Percentiles rank a stretch among this genome's conserved stretches.
Conservation (phyloP, 1,140 invertebrate genomes). For the Philotrypesis tridentata region DNA sequence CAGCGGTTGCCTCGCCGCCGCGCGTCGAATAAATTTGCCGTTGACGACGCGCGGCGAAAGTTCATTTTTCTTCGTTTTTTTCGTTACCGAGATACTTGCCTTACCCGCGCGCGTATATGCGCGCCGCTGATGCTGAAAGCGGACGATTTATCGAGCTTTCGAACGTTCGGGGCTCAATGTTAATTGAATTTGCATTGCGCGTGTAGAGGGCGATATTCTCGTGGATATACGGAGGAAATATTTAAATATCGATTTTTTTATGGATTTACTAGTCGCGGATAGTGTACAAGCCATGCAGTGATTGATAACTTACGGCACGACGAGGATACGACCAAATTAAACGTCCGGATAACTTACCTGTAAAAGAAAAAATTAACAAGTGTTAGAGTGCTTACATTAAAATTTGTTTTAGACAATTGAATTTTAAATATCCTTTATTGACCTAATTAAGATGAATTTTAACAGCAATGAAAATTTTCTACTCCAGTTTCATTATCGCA, state of each 20-base stretch:
- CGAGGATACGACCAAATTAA: neutral
- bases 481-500: too few species aligned
- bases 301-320: neutral
- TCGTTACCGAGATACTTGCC: too few species aligned
- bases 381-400: too few species aligned
- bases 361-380: neutral
- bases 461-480: too few species aligned
- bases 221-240: neutral
- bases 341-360: slow-evolving; percentile 16
- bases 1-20: neutral
- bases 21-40: neutral
- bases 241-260: neutral
- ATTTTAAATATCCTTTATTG: too few species aligned
- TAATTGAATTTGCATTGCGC: neutral
- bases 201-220: neutral
- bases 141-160: neutral
- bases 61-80: neutral
- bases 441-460: too few species aligned
- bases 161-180: neutral
- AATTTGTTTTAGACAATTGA: too few species aligned
- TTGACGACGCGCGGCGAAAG: neutral
- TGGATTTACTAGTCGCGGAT: neutral
- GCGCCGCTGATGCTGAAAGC: neutral
- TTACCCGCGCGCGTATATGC: neutral
- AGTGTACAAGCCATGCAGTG: too few species aligned